A percentile compares a stretch with the other conserved stretches of the same genome.
Evolutionary conservation across 1,140 invertebrate genomes (phyloP).

Genomic region (Drosophila jambulina): DNA sequence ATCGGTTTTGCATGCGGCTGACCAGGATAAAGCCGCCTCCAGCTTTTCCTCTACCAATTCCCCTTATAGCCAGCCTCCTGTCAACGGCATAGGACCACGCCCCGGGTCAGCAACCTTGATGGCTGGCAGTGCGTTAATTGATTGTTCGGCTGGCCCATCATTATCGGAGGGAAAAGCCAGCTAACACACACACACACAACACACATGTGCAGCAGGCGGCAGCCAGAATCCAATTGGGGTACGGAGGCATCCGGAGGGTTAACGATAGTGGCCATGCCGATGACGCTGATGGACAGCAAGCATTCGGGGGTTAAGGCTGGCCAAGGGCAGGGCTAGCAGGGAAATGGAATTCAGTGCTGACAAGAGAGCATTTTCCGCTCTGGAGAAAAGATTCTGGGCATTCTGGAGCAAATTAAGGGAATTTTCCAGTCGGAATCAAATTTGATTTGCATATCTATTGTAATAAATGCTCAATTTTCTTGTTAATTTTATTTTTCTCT

Average conservation of each 20-base stretch:
- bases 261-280: conserved; percentile 18
- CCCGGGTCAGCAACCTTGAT: conserved; percentile 43
- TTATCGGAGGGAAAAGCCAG: conserved; percentile 32
- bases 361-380: conserved; percentile 6
- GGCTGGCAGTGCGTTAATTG: conserved; percentile 62
- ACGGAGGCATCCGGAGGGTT: conserved; percentile 8
- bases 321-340: neutral
- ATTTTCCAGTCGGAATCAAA: neutral
- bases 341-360: conserved; percentile 20
- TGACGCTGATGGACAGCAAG: conserved; percentile 43
- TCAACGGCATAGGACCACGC: conserved; percentile 24
- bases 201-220: conserved; percentile 17
- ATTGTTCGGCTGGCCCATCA: conserved; percentile 65
- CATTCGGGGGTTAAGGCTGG: conserved; percentile 4
- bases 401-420: neutral
- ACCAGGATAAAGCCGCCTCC: conserved; percentile 15
- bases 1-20: conserved; percentile 68
- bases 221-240: neutral
- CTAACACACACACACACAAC: neutral
- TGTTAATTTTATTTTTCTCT: no score
- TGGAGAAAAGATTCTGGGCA: neutral
- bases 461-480: neutral
- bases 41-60: neutral
- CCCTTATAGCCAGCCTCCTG: neutral
- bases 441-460: neutral